Percentiles rank a stretch among this genome's conserved stretches.
These are phyloP conservation scores for Ceratothoa steindachneri DNA, from an alignment of 2,888 invertebrate species.

Conservation along the genomic window DNA sequence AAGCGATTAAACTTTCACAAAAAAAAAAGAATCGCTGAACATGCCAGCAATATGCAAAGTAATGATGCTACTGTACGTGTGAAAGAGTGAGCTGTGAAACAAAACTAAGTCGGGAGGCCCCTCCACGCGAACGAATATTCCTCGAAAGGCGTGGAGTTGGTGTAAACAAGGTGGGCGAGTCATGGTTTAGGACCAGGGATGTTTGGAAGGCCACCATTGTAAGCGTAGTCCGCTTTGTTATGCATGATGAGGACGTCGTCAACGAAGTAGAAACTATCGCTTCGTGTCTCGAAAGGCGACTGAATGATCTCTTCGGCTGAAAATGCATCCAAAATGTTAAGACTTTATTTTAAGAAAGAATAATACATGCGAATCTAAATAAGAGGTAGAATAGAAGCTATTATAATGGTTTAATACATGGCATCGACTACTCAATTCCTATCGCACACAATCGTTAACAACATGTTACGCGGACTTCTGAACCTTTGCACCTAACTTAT, in stretches of 20 bases:
- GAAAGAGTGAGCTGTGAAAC: background rate
- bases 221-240: slow-evolving; percentile 98
- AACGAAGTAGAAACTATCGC: slow-evolving; percentile 98
- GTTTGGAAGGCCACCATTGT: slow-evolving; percentile 63
- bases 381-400: no score
- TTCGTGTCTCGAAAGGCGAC: slow-evolving; percentile 91
- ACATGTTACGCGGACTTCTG: no score
- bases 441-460: no score
- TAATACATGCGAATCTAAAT: no score
- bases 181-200: background rate
- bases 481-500: no score
- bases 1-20: no score
- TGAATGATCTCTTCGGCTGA: slow-evolving; percentile 94
- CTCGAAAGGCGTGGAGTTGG: no score
- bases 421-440: no score
- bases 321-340: slow-evolving; percentile 53
- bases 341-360: background rate
- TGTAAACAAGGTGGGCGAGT: background rate
- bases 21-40: no score
- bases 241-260: slow-evolving; percentile 96
- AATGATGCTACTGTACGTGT: background rate
- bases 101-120: background rate
- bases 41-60: background rate
- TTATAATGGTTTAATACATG: no score
- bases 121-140: no score